Evolutionary conservation across 2,888 invertebrate genomes (phyloP).

Genomic region (Lysandra coridon): DNA sequence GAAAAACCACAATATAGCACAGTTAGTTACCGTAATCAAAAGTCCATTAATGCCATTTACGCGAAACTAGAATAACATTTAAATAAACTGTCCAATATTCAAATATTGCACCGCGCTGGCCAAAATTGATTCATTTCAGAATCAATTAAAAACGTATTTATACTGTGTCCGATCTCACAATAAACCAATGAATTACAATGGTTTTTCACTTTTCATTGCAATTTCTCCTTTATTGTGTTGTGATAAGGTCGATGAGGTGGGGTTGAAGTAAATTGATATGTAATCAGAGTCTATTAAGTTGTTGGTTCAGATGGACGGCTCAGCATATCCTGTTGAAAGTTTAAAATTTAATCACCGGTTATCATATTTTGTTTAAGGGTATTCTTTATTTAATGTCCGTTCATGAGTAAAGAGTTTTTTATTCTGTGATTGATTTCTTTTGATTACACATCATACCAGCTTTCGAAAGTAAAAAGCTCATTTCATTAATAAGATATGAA

Average conservation of each 20-base stretch:
- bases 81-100: conserved; percentile 13
- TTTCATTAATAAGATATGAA: neutral
- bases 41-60: neutral
- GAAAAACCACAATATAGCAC: neutral
- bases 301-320: conserved; percentile 64
- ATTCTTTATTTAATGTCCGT: conserved; percentile 27
- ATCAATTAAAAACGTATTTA: conserved; percentile 46
- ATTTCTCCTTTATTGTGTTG: conserved; percentile 34
- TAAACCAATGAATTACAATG: conserved; percentile 42
- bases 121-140: conserved; percentile 36
- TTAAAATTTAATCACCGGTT: conserved; percentile 41
- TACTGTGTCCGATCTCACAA: conserved; percentile 37
- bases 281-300: conserved; percentile 47
- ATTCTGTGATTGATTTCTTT: neutral
- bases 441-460: neutral
- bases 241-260: conserved; percentile 24
- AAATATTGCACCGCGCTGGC: conserved; percentile 18
- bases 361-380: conserved; percentile 34
- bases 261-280: conserved; percentile 27
- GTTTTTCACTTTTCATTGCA: conserved; percentile 35
- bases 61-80: conserved; percentile 14
- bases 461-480: neutral
- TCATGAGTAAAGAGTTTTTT: neutral
- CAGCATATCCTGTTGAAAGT: conserved; percentile 43
- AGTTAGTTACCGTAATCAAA: neutral